Evolutionary conservation across 2,888 invertebrate species (phyloP).

Genomic region (Conus canariensis): DNA sequence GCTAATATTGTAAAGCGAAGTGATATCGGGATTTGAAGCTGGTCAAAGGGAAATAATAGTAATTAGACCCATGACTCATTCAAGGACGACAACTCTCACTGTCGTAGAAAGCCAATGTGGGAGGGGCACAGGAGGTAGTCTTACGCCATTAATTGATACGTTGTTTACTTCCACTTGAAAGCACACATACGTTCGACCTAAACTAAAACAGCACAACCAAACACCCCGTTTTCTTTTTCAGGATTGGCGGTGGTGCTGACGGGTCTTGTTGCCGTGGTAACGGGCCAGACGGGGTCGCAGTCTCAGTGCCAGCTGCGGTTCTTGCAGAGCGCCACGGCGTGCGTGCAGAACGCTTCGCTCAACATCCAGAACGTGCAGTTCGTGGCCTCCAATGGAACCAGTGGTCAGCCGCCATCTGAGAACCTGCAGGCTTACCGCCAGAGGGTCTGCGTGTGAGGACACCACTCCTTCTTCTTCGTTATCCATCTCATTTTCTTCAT

Average conservation of each 20-base stretch:
- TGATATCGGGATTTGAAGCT: no score
- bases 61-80: no score
- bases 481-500: background rate
- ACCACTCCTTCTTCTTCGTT: background rate
- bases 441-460: constrained; percentile 36
- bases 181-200: no score
- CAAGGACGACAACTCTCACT: background rate
- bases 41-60: no score
- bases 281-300: constrained; percentile 27
- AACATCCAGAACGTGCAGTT: constrained; percentile 51
- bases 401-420: constrained; percentile 38
- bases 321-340: constrained; percentile 50
- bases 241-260: background rate
- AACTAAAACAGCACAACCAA: no score
- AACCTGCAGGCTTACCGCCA: constrained; percentile 9
- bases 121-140: background rate
- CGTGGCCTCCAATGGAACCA: constrained; percentile 52
- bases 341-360: constrained; percentile 52
- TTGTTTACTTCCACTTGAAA: background rate
- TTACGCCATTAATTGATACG: no score
- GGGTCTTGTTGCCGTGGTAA: constrained; percentile 26
- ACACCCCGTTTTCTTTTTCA: background rate
- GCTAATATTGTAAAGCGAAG: no score
- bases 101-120: background rate
- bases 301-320: constrained; percentile 52